Evolutionary conservation across 2,888 invertebrate genomes (phyloP).

Genomic region (Nomada flava): DNA sequence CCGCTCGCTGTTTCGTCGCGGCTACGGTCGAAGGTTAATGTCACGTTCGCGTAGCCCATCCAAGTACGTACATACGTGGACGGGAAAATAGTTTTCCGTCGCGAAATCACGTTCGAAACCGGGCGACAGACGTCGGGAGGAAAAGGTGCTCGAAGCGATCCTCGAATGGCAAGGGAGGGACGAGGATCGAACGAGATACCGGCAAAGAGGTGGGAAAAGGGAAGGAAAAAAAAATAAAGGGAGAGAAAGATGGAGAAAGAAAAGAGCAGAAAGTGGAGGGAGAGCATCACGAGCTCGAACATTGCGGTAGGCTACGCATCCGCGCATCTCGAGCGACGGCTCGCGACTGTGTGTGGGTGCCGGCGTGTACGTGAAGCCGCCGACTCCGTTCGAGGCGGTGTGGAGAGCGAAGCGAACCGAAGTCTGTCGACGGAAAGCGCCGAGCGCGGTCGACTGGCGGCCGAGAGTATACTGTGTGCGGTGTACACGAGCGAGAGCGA

Average conservation of each 20-base stretch:
- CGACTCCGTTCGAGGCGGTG: conserved; percentile 44
- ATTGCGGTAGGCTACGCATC: conserved; percentile 79
- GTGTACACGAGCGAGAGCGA: conserved; percentile 64
- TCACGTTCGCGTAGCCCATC: conserved; percentile 28
- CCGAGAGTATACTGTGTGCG: conserved; percentile 46
- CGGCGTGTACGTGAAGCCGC: conserved; percentile 37
- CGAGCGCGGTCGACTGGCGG: conserved; percentile 56
- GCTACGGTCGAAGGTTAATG: conserved; percentile 69
- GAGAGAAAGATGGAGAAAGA: conserved; percentile 12
- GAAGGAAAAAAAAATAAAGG: conserved; percentile 13
- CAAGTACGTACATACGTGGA: conserved; percentile 52
- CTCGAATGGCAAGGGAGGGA: conserved; percentile 14
- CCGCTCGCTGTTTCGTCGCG: conserved; percentile 25
- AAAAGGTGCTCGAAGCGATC: neutral
- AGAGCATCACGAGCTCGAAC: conserved; percentile 58
- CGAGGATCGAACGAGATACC: conserved; percentile 24
- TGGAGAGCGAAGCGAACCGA: conserved; percentile 56
- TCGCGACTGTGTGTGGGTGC: conserved; percentile 56
- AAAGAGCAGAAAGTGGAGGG: conserved; percentile 4
- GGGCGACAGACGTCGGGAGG: neutral
- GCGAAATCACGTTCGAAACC: neutral
- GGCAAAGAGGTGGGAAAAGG: conserved; percentile 18
- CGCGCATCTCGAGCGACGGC: conserved; percentile 60
- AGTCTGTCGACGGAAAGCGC: conserved; percentile 51
- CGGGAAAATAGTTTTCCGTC: conserved; percentile 70